Evolutionary conservation across 1,140 invertebrate species (phyloP).

Genomic region (Camponotus vicinus): DNA sequence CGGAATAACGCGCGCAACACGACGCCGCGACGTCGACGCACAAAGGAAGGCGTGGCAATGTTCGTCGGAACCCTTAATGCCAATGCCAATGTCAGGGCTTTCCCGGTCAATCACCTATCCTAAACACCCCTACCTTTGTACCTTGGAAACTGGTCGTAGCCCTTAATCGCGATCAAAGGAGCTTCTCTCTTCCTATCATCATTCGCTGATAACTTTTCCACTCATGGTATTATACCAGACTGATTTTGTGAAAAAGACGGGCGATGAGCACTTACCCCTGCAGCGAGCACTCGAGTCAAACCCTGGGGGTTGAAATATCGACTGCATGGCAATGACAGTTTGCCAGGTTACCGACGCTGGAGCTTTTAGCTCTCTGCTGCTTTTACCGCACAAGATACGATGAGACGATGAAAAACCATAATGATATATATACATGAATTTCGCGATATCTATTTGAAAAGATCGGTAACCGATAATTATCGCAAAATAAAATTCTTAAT

Average conservation of each 20-base stretch:
- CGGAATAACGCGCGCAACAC: conserved; percentile 34
- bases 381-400: conserved; percentile 29
- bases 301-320: conserved; percentile 50
- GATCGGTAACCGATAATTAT: background rate
- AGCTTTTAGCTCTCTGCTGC: conserved; percentile 38
- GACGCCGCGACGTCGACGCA: conserved; percentile 67
- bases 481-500: background rate
- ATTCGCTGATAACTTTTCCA: conserved; percentile 50
- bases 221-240: conserved; percentile 5
- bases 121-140: conserved; percentile 29
- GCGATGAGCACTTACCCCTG: conserved; percentile 29
- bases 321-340: conserved; percentile 49
- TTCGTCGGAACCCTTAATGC: conserved; percentile 78
- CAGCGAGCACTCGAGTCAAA: conserved; percentile 20
- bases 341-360: conserved; percentile 56
- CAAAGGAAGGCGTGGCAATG: conserved; percentile 77
- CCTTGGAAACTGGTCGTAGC: background rate
- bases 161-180: too few relatives aligned
- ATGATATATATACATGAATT: too few relatives aligned
- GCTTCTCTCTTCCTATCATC: background rate
- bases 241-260: background rate
- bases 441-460: background rate
- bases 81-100: conserved; percentile 84
- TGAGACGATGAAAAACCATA: background rate
- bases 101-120: conserved; percentile 71